Evolutionary conservation across 2,888 invertebrate genomes (phyloP).

Genomic region (Hypomecis atomaria): DNA sequence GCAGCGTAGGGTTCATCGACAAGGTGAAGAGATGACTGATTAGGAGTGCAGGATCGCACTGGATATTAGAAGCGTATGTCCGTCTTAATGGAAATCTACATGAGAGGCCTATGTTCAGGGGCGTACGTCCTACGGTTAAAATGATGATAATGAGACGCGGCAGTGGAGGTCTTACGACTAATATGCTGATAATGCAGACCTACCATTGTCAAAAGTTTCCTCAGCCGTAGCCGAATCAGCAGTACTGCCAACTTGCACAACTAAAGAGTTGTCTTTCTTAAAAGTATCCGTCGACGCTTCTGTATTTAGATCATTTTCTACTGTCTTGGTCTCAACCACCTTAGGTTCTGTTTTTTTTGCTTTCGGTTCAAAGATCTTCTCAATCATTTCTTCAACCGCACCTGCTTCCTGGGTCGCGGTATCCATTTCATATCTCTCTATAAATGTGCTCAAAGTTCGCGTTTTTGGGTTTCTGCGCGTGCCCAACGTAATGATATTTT

Average conservation of each 20-base stretch:
- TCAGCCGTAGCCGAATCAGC: constrained; percentile 38
- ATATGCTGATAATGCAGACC: neutral
- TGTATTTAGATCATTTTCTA: constrained; percentile 14
- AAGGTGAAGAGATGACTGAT: no score
- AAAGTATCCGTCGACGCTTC: constrained; percentile 12
- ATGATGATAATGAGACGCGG: no score
- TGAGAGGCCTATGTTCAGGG: no score
- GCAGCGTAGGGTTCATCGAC: no score
- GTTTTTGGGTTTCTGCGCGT: constrained; percentile 49
- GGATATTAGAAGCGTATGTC: no score
- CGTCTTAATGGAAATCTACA: no score
- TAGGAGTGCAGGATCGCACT: no score
- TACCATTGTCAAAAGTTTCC: constrained; percentile 54
- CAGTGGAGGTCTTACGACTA: no score
- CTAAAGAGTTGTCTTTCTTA: constrained; percentile 51
- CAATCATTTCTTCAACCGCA: neutral
- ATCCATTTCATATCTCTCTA: neutral
- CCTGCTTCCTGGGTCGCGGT: neutral
- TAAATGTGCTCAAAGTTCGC: constrained; percentile 1
- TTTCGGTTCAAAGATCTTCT: neutral
- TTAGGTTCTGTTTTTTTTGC: neutral
- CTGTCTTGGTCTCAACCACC: neutral
- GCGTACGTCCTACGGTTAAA: no score
- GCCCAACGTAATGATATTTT: constrained; percentile 54
- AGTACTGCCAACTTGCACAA: constrained; percentile 60